Conservation (phyloP, 2,113 vertebrate genomes). For the Actenoides lindsayi region DNA sequence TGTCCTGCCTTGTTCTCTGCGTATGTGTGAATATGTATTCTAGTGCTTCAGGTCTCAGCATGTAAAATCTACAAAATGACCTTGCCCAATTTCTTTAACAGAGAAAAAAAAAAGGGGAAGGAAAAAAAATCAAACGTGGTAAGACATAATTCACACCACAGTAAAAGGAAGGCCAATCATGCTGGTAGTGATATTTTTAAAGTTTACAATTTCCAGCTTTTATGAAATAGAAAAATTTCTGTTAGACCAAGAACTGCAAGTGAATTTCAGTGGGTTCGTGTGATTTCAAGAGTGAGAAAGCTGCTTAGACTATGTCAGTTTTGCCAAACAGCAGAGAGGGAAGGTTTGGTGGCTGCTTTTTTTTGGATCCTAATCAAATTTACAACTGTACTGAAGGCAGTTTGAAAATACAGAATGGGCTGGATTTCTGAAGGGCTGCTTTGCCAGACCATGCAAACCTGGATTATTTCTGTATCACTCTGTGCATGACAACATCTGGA, state of each 20-base stretch:
- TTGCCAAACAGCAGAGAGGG: background rate
- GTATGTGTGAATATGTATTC: background rate
- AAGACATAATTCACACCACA: conserved; percentile 15
- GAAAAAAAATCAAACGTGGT: background rate
- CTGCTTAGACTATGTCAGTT: background rate
- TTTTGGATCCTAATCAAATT: background rate
- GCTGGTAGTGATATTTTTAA: background rate
- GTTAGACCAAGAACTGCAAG: background rate
- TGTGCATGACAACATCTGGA: background rate
- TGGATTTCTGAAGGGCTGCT: background rate
- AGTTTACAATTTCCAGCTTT: background rate
- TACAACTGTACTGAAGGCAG: background rate
- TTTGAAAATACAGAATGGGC: background rate
- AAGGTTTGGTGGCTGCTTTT: background rate
- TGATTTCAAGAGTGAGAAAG: background rate
- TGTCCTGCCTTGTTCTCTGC: background rate
- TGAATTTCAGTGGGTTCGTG: background rate
- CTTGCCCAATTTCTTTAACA: background rate
- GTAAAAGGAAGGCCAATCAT: background rate
- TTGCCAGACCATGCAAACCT: background rate
- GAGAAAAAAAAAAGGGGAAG: background rate
- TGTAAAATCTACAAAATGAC: background rate
- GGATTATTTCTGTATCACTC: background rate
- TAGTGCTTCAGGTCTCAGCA: background rate
- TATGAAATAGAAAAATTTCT: background rate